Percentiles rank a stretch among this genome's conserved stretches.
Evolutionary conservation across 1,140 invertebrate species (phyloP).

Genomic region (Lineus longissimus): DNA sequence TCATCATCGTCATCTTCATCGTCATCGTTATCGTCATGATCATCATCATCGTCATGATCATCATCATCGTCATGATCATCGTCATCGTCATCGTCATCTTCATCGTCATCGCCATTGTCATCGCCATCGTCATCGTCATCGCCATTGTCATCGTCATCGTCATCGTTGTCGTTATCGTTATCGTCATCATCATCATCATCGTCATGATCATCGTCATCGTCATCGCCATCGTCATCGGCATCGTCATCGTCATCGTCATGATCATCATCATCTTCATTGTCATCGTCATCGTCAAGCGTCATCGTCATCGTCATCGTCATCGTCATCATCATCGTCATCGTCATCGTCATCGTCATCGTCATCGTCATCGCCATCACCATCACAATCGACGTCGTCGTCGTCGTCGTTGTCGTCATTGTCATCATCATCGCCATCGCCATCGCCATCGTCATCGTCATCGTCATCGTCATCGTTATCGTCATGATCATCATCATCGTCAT

Average conservation of each 20-base stretch:
- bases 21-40: too few relatives aligned
- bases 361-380: background rate
- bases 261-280: too few relatives aligned
- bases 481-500: too few relatives aligned
- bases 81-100: background rate
- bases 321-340: constrained; percentile 1
- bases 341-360: constrained; percentile 1
- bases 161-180: constrained; percentile 2
- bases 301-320: constrained; percentile 1
- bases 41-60: too few relatives aligned
- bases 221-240: too few relatives aligned
- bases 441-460: background rate
- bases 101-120: constrained; percentile 3
- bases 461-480: background rate
- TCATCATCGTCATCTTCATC: background rate
- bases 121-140: constrained; percentile 2
- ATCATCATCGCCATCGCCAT: constrained; percentile 1
- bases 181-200: too few relatives aligned
- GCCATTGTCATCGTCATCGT: background rate
- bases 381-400: too few relatives aligned
- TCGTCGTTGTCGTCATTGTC: constrained; percentile 1
- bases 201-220: too few relatives aligned
- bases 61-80: too few relatives aligned
- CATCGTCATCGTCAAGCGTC: too few relatives aligned
- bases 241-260: too few relatives aligned